Evolutionary conservation across 2,888 invertebrate species (phyloP), one percentile per base, ranked within the genome.

Genomic region (Protodeltote pygarga): DNA sequence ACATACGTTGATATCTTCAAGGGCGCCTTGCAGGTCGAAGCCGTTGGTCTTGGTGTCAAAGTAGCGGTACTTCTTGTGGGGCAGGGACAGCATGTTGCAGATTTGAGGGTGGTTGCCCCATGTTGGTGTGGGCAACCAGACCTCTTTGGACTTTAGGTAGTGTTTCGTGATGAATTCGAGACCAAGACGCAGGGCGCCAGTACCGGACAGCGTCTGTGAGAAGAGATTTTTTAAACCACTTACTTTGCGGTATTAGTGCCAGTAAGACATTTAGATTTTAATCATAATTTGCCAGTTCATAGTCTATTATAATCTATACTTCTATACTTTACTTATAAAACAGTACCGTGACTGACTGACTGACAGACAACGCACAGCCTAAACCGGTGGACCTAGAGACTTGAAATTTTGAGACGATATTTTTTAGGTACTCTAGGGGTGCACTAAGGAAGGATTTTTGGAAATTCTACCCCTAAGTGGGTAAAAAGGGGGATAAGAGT

Each of bases 51-150:
- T 96, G 1, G 98, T 94, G 80, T 99, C 97, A 83, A 97, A 99
- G 89, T 99, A 99, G 58, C 96, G 94, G 91, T 99, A 99, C 42
- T 95, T 93, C 81, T 98, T 97, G 32, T 98, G 95, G 8, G 95
- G 93, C 41, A 99, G 83, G 2, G 97, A 96, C 35, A 97, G 93
- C 76, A 96, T 96, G 92, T 96, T 98, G 89, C 99, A 98, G 76
- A 99, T 94, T 39, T 98, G 98, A 0, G 95, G 95, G 83, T 99
- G 99, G 87, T 99, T 99, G 38, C 99, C 99, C 99, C 99, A 99
- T 0, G 99, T 96, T 3, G 99, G 99, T 1, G 94, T 92, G 3
- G 99, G 99, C 65, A 99, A 75, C 92, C 97, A 99, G 33, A 97
- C 89, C 52, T 95, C 95, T 88, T 98, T 98, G 66, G 92, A 93